phyloP scores from a whole-genome alignment of 2,113 vertebrate genomes.

The Cervus canadensis region DNA sequence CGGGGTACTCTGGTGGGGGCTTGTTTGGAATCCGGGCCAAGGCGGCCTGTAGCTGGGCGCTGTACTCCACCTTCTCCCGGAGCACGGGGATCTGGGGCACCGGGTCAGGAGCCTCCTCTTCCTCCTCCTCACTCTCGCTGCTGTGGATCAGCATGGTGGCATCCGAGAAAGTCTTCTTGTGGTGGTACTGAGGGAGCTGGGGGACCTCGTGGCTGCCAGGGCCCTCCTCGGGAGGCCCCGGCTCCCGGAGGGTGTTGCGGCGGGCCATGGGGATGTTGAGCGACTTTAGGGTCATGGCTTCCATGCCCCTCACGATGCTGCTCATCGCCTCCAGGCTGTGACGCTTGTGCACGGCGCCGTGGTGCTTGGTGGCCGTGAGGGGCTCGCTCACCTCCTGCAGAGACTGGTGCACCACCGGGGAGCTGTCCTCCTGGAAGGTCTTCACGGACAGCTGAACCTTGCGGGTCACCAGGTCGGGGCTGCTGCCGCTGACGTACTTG shows the following conservation, averaged over 20 bases:
- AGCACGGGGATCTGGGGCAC: conserved; percentile 85
- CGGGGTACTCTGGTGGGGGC: conserved; percentile 95
- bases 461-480: conserved; percentile 93
- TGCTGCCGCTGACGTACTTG: conserved; percentile 91
- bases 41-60: conserved; percentile 93
- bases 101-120: conserved; percentile 80
- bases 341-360: conserved; percentile 85
- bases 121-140: conserved; percentile 93
- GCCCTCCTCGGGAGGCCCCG: conserved; percentile 80
- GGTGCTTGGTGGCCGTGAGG: conserved; percentile 87
- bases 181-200: conserved; percentile 85
- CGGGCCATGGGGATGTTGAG: conserved; percentile 87
- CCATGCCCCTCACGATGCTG: conserved; percentile 90
- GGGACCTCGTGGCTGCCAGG: conserved; percentile 76
- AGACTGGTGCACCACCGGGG: conserved; percentile 91
- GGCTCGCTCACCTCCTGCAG: conserved; percentile 96
- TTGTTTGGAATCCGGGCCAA: conserved; percentile 96
- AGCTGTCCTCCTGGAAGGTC: conserved; percentile 97
- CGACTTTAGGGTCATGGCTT: conserved; percentile 88
- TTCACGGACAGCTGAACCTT: conserved; percentile 96
- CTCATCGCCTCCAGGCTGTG: conserved; percentile 96
- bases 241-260: conserved; percentile 91
- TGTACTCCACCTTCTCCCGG: conserved; percentile 87
- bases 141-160: conserved; percentile 98
- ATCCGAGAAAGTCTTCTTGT: conserved; percentile 94